phyloP scores from a whole-genome alignment of 2,888 invertebrate species.

The Hetaerina titia region DNA sequence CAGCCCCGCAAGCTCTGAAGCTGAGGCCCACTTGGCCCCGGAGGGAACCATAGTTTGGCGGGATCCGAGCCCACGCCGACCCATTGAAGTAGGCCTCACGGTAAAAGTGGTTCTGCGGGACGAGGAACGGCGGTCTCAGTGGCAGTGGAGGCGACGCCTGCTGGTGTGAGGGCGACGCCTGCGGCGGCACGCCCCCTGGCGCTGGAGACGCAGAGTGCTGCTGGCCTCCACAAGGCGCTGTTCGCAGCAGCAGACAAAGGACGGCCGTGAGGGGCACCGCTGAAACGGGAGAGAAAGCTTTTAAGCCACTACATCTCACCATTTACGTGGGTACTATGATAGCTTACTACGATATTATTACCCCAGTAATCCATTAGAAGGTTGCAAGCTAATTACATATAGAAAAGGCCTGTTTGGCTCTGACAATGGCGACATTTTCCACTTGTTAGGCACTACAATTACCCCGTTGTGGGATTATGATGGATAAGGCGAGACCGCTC shows the following conservation, averaged over 20 bases:
- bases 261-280: slow-evolving; percentile 59
- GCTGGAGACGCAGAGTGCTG: slow-evolving; percentile 1
- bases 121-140: not conserved
- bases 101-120: slow-evolving; percentile 7
- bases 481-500: no score
- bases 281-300: not conserved
- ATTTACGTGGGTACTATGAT: no score
- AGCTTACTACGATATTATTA: no score
- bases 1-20: slow-evolving; percentile 88
- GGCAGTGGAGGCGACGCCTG: not conserved
- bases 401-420: no score
- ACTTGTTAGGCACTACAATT: no score
- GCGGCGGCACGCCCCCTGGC: not conserved
- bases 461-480: no score
- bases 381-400: no score
- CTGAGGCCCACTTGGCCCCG: slow-evolving; percentile 90
- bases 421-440: no score
- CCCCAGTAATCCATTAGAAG: no score
- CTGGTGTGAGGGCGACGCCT: not conserved
- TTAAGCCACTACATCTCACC: no score
- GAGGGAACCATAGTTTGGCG: slow-evolving; percentile 85
- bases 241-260: slow-evolving; percentile 27
- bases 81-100: slow-evolving; percentile 92
- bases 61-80: slow-evolving; percentile 86
- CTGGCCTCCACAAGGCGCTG: slow-evolving; percentile 28